Evolutionary conservation across 1,140 invertebrate genomes (phyloP), one percentile per base, ranked within the genome.

Genomic region (Diprion similis): DNA sequence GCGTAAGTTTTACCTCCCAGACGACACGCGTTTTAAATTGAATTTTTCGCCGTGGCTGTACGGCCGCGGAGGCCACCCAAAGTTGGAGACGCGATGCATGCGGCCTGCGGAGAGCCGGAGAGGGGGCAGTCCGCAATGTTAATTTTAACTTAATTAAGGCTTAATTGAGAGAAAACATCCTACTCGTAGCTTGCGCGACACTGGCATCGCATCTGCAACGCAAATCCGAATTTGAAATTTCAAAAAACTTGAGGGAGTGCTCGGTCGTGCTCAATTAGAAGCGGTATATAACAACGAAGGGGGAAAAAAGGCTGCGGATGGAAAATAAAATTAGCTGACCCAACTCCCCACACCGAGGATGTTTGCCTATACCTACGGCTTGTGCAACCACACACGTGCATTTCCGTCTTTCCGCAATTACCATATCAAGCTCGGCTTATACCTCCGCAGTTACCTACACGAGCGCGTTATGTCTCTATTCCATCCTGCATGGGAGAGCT

Each of bases 111-210:
- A 78, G 78, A 76, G 76, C 78, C 77, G 78, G 77, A 73, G 76
- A 77, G 71, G 80, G 83, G 80, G 82, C 83, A 85, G 84, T 86
- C 79, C 85, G 83, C 83, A 86, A 88, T 88, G 87, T 87, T 88
- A 88, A 88, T 88, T 88, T 88, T 88, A 88, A 88, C 87, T 88
- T 88, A 88, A 88, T 88, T 88, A 88, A 88, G 86, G 86, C 87
- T 88, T 88, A 88, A 88, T 88, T 88, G 86, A 88, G 87, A 88
- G 86, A 86, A 88, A 88, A 88, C 87, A 88, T 87, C 88, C 87
- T 88, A 86, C 85, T 83, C 80, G 51, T 59, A 80, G 82, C 79
- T 83, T 81, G 80, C 85, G 82, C 85, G 82, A 86, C 83, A 87
- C 82, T 86, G 86, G 81, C 82, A 77, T n/a, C 68, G 78, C 86